Evolutionary conservation across 2,888 invertebrate species (phyloP).

Genomic region (Parascotia fuliginaria): DNA sequence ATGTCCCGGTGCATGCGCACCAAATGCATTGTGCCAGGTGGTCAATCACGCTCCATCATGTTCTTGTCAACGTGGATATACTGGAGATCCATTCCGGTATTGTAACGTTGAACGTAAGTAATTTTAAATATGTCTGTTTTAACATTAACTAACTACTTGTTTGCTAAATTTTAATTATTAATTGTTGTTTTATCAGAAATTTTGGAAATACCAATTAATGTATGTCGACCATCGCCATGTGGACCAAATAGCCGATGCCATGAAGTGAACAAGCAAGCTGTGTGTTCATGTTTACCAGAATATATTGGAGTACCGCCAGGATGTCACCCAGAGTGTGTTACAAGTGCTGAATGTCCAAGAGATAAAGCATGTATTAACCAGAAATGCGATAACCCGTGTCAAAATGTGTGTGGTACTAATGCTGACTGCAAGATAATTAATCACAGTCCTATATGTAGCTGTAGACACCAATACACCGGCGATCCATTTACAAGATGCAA

Average conservation of each 20-base stretch:
- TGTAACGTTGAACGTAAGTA: conserved; percentile 87
- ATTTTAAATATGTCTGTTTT: conserved; percentile 11
- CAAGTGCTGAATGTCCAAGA: conserved; percentile 90
- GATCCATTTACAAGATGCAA: conserved; percentile 88
- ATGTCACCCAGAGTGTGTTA: conserved; percentile 91
- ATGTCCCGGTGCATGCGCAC: conserved; percentile 91
- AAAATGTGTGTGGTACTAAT: conserved; percentile 88
- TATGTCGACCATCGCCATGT: conserved; percentile 90
- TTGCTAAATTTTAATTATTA: not conserved
- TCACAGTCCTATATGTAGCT: conserved; percentile 92
- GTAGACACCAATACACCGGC: conserved; percentile 88
- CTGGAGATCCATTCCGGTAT: conserved; percentile 90
- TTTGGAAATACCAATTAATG: conserved; percentile 68
- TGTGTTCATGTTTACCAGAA: conserved; percentile 90
- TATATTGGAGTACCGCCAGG: conserved; percentile 91
- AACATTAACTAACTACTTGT: not conserved
- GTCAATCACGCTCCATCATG: conserved; percentile 90
- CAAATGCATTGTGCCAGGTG: conserved; percentile 90
- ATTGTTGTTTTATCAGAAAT: conserved; percentile 50
- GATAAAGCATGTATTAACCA: conserved; percentile 91
- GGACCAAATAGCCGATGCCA: conserved; percentile 91
- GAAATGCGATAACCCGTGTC: conserved; percentile 92
- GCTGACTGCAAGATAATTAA: conserved; percentile 91
- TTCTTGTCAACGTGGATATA: conserved; percentile 88
- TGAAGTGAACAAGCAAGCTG: conserved; percentile 89